Conservation (phyloP, 2,113 vertebrate genomes). For the Pygoscelis adeliae region DNA sequence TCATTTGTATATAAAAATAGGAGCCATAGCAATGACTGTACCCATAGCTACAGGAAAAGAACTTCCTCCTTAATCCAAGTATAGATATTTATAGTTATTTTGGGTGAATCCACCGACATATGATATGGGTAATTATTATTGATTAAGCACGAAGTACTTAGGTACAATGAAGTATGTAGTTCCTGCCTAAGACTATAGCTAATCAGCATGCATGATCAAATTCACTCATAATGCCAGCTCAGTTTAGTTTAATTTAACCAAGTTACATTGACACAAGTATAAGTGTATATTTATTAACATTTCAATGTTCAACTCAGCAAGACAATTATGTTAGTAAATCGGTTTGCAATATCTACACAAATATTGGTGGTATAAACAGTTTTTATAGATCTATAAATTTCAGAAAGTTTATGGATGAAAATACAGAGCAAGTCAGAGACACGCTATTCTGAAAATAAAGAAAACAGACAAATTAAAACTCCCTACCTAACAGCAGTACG, state of each 20-base stretch:
- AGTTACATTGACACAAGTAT: slow-evolving; percentile 28
- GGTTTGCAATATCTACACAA: background rate
- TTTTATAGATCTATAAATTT: slow-evolving; percentile 1
- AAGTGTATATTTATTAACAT: slow-evolving; percentile 54
- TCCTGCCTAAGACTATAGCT: background rate
- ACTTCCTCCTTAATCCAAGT: slow-evolving; percentile 18
- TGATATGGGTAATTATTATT: background rate
- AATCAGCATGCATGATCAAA: background rate
- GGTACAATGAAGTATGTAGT: background rate
- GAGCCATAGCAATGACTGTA: slow-evolving; percentile 22
- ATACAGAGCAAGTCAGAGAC: slow-evolving; percentile 4
- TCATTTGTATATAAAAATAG: slow-evolving; percentile 50
- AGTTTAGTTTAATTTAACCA: slow-evolving; percentile 44
- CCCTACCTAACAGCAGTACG: background rate
- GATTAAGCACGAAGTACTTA: background rate
- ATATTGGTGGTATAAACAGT: background rate
- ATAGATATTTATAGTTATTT: background rate
- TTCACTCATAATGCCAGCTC: slow-evolving; percentile 11
- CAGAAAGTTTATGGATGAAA: background rate
- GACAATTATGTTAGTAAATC: background rate
- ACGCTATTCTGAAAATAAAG: background rate
- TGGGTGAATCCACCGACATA: slow-evolving; percentile 9
- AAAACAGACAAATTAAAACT: background rate
- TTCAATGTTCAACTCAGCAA: background rate
- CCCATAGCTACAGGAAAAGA: slow-evolving; percentile 33